Evolutionary conservation across 1,140 invertebrate genomes (phyloP).

Genomic region (Cheumatopsyche charites): DNA sequence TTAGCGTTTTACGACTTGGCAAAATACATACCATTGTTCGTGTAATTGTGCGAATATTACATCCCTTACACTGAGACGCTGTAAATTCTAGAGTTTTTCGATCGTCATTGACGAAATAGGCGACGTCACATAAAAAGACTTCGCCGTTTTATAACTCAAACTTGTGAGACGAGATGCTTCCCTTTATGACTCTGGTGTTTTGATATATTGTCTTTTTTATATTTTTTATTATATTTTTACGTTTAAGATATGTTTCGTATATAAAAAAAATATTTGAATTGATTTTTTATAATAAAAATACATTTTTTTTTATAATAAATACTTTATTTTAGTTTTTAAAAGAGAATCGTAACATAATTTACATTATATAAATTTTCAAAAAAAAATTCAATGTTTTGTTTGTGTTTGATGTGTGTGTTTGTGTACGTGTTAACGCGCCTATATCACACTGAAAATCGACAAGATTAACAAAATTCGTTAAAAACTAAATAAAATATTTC

Average conservation of each 20-base stretch:
- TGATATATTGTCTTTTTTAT: constrained; percentile 12
- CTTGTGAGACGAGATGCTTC: constrained; percentile 4
- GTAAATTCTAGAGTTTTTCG: no score
- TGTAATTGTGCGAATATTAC: no score
- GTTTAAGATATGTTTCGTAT: no score
- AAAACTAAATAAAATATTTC: constrained; percentile 6
- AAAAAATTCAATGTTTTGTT: constrained; percentile 27
- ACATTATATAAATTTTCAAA: constrained; percentile 44
- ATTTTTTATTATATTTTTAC: no score
- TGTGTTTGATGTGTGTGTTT: constrained; percentile 37
- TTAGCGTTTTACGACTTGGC: no score
- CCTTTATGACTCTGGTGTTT: background rate
- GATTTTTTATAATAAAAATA: no score
- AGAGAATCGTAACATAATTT: constrained; percentile 49
- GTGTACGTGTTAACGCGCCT: constrained; percentile 40
- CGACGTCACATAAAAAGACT: no score
- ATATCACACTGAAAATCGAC: constrained; percentile 31
- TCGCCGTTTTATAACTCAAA: constrained; percentile 11
- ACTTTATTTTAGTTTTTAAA: constrained; percentile 49
- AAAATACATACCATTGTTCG: no score
- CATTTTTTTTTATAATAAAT: constrained; percentile 49
- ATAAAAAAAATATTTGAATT: no score
- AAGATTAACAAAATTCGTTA: constrained; percentile 32
- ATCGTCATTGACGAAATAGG: no score
- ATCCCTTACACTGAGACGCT: no score